Percentiles rank a stretch among this genome's conserved stretches.
Evolutionary conservation across 2,888 invertebrate genomes (phyloP).

Genomic region (Lagria hirta): DNA sequence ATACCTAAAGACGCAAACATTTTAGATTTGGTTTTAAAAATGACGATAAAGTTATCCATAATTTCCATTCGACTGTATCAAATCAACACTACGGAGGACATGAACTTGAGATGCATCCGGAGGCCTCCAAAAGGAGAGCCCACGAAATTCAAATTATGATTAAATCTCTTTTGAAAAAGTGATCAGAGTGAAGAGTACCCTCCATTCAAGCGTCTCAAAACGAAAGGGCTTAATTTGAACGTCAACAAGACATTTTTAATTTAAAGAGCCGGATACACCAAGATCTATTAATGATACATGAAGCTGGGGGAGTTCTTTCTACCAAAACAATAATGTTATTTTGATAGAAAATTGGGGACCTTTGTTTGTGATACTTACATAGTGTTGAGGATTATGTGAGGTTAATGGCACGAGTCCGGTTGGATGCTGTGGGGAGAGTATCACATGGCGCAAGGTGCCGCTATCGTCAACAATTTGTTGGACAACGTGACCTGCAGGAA

Average conservation of each 20-base stretch:
- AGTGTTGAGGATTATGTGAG: slow-evolving; percentile 63
- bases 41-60: no score
- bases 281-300: no score
- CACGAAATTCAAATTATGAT: background rate
- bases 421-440: slow-evolving; percentile 75
- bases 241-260: no score
- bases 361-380: slow-evolving; percentile 64
- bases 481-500: slow-evolving; percentile 88
- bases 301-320: no score
- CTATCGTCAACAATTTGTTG: slow-evolving; percentile 91
- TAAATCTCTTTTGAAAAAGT: slow-evolving; percentile 10
- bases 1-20: no score
- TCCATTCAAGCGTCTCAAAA: no score
- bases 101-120: slow-evolving; percentile 26
- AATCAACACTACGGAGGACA: slow-evolving; percentile 25
- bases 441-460: slow-evolving; percentile 84
- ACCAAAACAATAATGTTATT: no score
- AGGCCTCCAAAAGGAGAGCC: slow-evolving; percentile 21
- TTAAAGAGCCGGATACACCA: no score
- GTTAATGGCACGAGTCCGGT: slow-evolving; percentile 58
- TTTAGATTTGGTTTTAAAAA: no score
- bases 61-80: no score
- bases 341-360: no score
- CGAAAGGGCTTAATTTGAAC: no score
- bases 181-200: background rate